These are phyloP conservation scores for Acanthochromis polyacanthus DNA, from an alignment of 2,113 vertebrate genomes.

Conservation along the genomic window DNA sequence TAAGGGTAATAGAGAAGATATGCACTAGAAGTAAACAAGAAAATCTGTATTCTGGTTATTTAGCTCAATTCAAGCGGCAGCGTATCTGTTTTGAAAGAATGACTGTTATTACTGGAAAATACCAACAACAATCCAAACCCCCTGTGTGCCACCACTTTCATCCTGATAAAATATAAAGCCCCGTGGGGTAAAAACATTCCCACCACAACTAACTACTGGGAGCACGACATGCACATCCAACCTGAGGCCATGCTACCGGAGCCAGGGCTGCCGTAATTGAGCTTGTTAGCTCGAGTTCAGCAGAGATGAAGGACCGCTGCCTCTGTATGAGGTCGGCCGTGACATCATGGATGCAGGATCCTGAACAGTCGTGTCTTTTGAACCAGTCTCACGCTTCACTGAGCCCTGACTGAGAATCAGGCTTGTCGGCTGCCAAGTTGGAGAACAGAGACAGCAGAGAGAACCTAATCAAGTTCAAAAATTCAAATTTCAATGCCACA, in stretches of 20 bases:
- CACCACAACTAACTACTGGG: neutral
- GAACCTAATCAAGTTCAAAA: neutral
- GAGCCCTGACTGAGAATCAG: conserved; percentile 23
- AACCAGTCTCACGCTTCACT: conserved; percentile 16
- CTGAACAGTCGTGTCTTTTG: conserved; percentile 19
- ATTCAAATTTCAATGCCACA: conserved; percentile 7
- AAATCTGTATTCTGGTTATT: conserved; percentile 10
- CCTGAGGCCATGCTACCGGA: conserved; percentile 25
- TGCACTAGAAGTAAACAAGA: neutral
- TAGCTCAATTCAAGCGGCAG: neutral
- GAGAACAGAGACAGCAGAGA: neutral
- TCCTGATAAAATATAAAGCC: conserved; percentile 5
- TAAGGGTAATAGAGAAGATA: too few relatives aligned
- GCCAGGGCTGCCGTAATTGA: conserved; percentile 26
- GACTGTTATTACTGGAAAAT: neutral
- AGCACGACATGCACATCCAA: neutral
- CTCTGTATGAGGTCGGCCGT: conserved; percentile 5
- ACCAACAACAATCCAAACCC: neutral
- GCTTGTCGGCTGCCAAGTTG: neutral
- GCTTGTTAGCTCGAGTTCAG: conserved; percentile 49
- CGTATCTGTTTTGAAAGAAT: neutral
- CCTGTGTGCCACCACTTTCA: neutral
- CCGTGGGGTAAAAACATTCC: neutral
- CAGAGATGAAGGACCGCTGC: conserved; percentile 21
- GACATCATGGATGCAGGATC: conserved; percentile 12